These are phyloP conservation scores for Notamacropus eugenii DNA, from an alignment of 2,797 vertebrate species.

Conservation along the genomic window DNA sequence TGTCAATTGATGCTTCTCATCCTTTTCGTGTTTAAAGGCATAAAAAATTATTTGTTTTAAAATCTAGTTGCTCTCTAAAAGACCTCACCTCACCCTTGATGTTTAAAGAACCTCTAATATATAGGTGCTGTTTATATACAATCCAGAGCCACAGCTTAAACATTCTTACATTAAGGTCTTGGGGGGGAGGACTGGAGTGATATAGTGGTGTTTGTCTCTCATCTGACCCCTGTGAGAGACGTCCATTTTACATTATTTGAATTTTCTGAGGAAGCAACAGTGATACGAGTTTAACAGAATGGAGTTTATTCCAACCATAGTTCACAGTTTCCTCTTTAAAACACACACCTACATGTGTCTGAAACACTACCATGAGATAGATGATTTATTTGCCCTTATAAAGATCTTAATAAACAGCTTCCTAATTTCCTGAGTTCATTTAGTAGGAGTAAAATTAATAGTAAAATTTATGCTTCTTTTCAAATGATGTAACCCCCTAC, in stretches of 20 bases:
- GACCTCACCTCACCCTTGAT: constrained; percentile 10
- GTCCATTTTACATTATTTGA: constrained; percentile 34
- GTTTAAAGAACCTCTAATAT: constrained; percentile 35
- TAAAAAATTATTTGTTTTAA: constrained; percentile 38
- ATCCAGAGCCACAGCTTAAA: constrained; percentile 26
- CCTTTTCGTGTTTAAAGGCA: not conserved
- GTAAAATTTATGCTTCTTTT: constrained; percentile 22
- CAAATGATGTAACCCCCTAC: not conserved
- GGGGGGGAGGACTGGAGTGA: not conserved
- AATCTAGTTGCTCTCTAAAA: constrained; percentile 54
- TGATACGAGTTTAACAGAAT: constrained; percentile 27
- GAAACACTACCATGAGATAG: not conserved
- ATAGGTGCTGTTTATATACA: constrained; percentile 6
- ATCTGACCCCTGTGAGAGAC: not conserved
- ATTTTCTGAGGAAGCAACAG: constrained; percentile 29
- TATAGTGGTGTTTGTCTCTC: constrained; percentile 10
- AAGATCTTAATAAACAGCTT: constrained; percentile 18
- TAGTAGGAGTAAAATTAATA: constrained; percentile 7
- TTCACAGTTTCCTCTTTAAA: constrained; percentile 38
- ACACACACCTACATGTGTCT: not conserved
- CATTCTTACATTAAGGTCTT: not conserved
- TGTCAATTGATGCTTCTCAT: not conserved
- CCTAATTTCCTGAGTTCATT: constrained; percentile 22
- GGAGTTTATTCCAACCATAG: constrained; percentile 17
- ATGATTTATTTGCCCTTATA: not conserved